phyloP scores from a whole-genome alignment of 92 coral and sea anemone genomes.

The Ricordea florida region DNA sequence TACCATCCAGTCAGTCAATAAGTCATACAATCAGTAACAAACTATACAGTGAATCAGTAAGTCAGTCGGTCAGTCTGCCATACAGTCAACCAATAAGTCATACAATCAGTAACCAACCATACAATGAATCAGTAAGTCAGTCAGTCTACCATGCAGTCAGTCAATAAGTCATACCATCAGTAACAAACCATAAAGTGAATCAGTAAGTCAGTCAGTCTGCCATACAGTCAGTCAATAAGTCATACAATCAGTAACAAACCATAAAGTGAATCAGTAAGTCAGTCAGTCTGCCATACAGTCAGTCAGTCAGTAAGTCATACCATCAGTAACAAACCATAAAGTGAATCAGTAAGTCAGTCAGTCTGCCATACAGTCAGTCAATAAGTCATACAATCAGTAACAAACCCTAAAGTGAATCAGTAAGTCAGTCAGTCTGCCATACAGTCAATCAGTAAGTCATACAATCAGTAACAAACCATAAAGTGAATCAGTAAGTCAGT shows the following conservation, averaged over 20 bases:
- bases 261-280: background rate
- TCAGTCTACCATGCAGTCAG: background rate
- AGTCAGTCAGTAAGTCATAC: no score
- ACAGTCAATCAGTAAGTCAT: background rate
- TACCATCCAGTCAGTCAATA: no score
- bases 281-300: no score
- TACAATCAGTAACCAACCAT: no score
- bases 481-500: background rate
- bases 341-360: no score
- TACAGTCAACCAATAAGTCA: no score
- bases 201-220: background rate
- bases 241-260: background rate
- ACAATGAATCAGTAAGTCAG: background rate
- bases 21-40: background rate
- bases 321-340: no score
- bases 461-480: no score
- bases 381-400: background rate
- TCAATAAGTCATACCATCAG: no score
- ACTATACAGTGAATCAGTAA: background rate
- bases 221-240: background rate
- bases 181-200: no score
- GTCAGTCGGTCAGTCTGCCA: background rate
- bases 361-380: background rate
- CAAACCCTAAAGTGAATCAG: background rate
- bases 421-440: background rate